Evolutionary conservation across 2,113 vertebrate genomes (phyloP), one percentile per base, ranked within the genome.

Genomic region (Cricetomys ansorgei): DNA sequence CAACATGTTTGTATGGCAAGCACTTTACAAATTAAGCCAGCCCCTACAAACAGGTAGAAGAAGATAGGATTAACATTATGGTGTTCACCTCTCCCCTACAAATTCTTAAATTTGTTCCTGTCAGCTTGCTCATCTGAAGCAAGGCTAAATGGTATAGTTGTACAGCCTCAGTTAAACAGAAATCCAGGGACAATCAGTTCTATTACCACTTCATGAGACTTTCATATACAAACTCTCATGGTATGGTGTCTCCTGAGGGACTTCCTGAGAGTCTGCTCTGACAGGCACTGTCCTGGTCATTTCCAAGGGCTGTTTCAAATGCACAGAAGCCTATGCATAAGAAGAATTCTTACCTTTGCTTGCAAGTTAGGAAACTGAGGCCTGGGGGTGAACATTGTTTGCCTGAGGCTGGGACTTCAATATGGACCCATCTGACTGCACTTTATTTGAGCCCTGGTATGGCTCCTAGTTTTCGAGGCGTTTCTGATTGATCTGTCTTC

Each of bases 401-500:
- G 34, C 48, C n/a, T 40, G 19, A 73, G 57, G 43, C 67, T 16
- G 27, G 48, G 48, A 62, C 7, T 93, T 77, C 23, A 21, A 59
- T 70, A 40, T 69, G 40, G 59, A 9, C n/a, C 62, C 64, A 13
- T 75, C 40, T 29, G 37, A 67, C 40, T 70, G 43, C 40, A 62
- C 43, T 79, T 89, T 80, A 80, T 87, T 97, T 87, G 50, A 75
- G 62, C 23, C 19, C 55, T 79, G 37, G 21, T 64, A 55, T 88
- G 16, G 87, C 5, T 27, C 12, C 77, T 45, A 86, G 9, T 19
- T 40, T 89, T 55, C n/a, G 1, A 62, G 50, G 29, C 73, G 76
- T 95, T 94, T 93, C 83, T 40, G 12, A n/a, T 94, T 45, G 43
- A 67, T 73, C 80, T 57, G 5, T 69, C 70, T 91, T 73, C 88